phyloP scores from a whole-genome alignment of 2,888 invertebrate species.

The Agapetus fuscipes region DNA sequence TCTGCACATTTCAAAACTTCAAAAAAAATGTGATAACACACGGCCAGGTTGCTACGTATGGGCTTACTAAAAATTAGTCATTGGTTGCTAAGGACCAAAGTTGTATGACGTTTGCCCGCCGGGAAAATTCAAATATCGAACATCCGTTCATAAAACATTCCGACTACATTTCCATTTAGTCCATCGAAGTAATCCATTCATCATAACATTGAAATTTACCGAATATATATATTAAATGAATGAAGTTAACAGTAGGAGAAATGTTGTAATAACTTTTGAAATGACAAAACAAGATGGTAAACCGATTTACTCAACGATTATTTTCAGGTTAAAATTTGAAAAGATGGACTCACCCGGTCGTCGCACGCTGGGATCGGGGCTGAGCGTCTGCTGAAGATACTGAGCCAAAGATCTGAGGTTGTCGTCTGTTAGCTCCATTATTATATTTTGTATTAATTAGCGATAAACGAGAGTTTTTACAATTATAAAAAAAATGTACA shows the following conservation, averaged over 20 bases:
- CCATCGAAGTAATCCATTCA: not conserved
- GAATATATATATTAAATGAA: not conserved
- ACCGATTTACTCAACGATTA: not conserved
- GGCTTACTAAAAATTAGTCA: too few relatives aligned
- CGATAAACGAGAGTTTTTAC: too few relatives aligned
- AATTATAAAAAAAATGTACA: too few relatives aligned
- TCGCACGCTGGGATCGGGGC: conserved; percentile 69
- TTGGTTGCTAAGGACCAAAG: too few relatives aligned
- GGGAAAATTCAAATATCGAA: too few relatives aligned
- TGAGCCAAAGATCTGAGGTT: conserved; percentile 73
- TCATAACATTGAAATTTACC: not conserved
- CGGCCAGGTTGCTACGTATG: too few relatives aligned
- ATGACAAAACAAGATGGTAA: not conserved
- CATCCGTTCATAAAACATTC: too few relatives aligned
- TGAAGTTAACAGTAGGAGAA: not conserved
- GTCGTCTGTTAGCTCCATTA: conserved; percentile 83
- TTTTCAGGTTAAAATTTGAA: not conserved
- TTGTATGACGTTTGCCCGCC: too few relatives aligned
- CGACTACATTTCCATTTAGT: too few relatives aligned
- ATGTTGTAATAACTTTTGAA: not conserved
- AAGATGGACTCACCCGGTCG: conserved; percentile 60
- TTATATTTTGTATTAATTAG: too few relatives aligned
- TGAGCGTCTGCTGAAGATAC: conserved; percentile 82
- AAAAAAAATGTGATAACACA: too few relatives aligned
- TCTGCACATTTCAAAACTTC: too few relatives aligned